phyloP scores from a whole-genome alignment of 2,888 invertebrate genomes.

The Perithous albicinctus region DNA sequence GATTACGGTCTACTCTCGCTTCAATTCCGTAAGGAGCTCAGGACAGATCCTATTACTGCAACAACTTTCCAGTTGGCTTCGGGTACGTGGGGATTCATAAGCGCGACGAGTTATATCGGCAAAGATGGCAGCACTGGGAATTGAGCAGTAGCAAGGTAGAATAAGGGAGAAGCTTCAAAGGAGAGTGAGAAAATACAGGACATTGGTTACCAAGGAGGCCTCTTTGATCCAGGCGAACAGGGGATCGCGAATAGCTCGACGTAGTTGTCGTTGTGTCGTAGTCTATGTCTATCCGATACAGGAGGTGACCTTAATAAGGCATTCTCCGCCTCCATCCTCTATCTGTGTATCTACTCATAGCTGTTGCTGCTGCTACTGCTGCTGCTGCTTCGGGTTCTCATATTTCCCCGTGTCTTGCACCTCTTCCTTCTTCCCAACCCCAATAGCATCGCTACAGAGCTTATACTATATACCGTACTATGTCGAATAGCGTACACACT shows the following conservation, averaged over 20 bases:
- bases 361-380: slow-evolving; percentile 10
- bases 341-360: slow-evolving; percentile 19
- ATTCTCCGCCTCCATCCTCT: slow-evolving; percentile 40
- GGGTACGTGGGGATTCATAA: slow-evolving; percentile 35
- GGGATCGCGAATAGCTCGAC: slow-evolving; percentile 44
- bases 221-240: slow-evolving; percentile 56
- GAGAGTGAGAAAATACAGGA: slow-evolving; percentile 56
- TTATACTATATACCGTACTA: slow-evolving; percentile 9
- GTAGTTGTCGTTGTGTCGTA: slow-evolving; percentile 36
- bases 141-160: background rate
- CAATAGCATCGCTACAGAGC: slow-evolving; percentile 22
- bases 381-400: slow-evolving; percentile 38
- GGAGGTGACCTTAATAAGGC: slow-evolving; percentile 61
- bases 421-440: slow-evolving; percentile 19
- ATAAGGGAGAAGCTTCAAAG: slow-evolving; percentile 24
- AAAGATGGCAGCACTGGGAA: slow-evolving; percentile 11
- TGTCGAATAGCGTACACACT: slow-evolving; percentile 20
- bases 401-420: slow-evolving; percentile 32
- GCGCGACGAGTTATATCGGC: slow-evolving; percentile 24
- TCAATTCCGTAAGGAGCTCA: slow-evolving; percentile 73
- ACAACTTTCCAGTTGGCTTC: slow-evolving; percentile 71
- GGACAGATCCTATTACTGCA: slow-evolving; percentile 74
- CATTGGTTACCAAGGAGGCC: slow-evolving; percentile 45
- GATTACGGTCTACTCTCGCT: slow-evolving; percentile 71
- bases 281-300: slow-evolving; percentile 52